Conservation (phyloP, 2,888 invertebrate genomes). For the Acrobasis suavella region DNA sequence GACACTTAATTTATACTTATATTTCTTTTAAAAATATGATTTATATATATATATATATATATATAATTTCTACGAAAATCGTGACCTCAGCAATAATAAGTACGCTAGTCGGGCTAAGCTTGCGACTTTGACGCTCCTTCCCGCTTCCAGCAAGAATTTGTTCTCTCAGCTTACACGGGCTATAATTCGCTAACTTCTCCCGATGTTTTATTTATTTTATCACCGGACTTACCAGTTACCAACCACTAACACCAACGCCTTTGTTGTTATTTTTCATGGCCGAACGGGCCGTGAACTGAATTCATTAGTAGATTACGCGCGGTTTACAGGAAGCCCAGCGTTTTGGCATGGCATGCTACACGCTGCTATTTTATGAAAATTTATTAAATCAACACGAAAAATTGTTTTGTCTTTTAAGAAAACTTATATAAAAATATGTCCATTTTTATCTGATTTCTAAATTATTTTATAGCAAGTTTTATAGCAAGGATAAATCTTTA, state of each 20-base stretch:
- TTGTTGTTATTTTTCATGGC: constrained; percentile 18
- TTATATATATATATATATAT: too few species aligned
- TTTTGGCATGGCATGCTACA: background rate
- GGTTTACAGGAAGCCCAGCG: constrained; percentile 14
- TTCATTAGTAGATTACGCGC: constrained; percentile 18
- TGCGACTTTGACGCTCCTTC: constrained; percentile 5
- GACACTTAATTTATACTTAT: too few species aligned
- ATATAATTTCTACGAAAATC: background rate
- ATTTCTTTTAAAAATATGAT: too few species aligned
- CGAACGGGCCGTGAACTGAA: constrained; percentile 19
- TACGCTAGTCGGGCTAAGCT: constrained; percentile 1
- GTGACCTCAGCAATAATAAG: background rate
- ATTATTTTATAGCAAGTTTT: background rate
- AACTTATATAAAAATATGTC: background rate
- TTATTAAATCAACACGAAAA: background rate
- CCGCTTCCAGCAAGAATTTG: constrained; percentile 9
- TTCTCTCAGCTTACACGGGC: constrained; percentile 15
- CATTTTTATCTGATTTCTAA: background rate
- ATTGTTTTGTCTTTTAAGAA: too few species aligned
- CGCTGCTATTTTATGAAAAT: constrained; percentile 1
- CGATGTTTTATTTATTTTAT: constrained; percentile 30
- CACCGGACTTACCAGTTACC: background rate
- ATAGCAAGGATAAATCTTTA: background rate
- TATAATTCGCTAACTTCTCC: constrained; percentile 29
- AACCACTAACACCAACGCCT: constrained; percentile 10